phyloP scores from a whole-genome alignment of 1,140 invertebrate species.

The Bathynomus jamesi region DNA sequence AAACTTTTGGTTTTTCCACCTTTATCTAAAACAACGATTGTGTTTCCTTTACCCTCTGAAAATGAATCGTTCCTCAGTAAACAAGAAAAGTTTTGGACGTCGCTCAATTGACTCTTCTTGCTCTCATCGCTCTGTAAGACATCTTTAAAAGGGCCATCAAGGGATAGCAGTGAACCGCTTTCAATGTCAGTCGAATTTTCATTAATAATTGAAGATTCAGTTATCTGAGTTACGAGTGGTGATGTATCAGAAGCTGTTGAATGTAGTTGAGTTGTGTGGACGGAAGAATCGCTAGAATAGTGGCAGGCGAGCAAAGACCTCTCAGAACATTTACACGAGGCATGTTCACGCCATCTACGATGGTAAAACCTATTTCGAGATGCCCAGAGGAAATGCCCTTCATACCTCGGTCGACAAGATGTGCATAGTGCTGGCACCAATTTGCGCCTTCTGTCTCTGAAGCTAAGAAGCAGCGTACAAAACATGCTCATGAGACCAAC shows the following conservation, averaged over 20 bases:
- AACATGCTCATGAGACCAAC: conserved; percentile 21
- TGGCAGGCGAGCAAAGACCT: not conserved
- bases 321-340: not conserved
- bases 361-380: not conserved
- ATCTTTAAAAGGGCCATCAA: not conserved
- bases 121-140: not conserved
- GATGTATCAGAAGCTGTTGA: not conserved
- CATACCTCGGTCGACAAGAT: not conserved
- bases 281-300: not conserved
- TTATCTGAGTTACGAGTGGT: no score
- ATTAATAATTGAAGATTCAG: no score
- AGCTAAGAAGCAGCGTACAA: conserved; percentile 16
- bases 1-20: not conserved
- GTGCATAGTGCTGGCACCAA: not conserved
- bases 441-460: conserved; percentile 11
- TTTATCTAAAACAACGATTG: not conserved
- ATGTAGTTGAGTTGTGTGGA: not conserved
- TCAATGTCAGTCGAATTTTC: no score
- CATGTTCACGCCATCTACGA: not conserved
- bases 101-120: not conserved
- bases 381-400: not conserved
- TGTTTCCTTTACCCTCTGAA: not conserved
- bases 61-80: not conserved
- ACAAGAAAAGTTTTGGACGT: not conserved
- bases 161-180: not conserved